phyloP scores from a whole-genome alignment of 2,797 vertebrate genomes.

The Borostomias antarcticus region DNA sequence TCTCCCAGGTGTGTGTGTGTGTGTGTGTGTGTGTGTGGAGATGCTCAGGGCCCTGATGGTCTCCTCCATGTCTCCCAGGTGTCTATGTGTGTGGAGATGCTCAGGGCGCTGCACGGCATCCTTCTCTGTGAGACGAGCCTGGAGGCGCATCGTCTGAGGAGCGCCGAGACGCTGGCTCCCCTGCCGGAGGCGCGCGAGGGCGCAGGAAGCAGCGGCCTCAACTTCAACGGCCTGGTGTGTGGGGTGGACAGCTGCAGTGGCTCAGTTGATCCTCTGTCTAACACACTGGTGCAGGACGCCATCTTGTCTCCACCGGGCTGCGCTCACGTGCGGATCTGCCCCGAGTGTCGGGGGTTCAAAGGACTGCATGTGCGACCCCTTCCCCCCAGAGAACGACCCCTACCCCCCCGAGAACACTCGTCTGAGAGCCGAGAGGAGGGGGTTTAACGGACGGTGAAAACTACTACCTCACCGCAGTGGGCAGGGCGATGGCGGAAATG shows the following conservation, averaged over 20 bases:
- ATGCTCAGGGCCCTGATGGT: no score
- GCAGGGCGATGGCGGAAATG: neutral
- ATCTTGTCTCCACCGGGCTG: constrained; percentile 83
- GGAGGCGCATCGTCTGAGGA: constrained; percentile 58
- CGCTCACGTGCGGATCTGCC: constrained; percentile 85
- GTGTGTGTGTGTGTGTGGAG: no score
- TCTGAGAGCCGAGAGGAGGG: constrained; percentile 1
- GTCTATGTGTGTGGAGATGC: constrained; percentile 88
- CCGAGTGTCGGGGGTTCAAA: constrained; percentile 86
- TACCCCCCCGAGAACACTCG: neutral
- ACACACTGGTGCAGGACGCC: constrained; percentile 86
- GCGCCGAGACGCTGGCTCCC: constrained; percentile 59
- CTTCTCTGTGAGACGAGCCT: constrained; percentile 84
- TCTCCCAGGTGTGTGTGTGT: no score
- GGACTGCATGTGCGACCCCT: constrained; percentile 74
- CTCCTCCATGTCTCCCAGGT: no score
- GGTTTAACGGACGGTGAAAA: neutral
- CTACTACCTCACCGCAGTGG: neutral
- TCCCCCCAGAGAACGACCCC: constrained; percentile 35
- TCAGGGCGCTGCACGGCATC: constrained; percentile 83
- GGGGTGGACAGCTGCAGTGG: constrained; percentile 60
- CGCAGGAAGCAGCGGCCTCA: constrained; percentile 71
- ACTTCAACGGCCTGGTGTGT: constrained; percentile 86
- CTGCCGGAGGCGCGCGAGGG: constrained; percentile 70
- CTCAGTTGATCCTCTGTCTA: constrained; percentile 79